Evolutionary conservation across 2,113 vertebrate genomes (phyloP).

Genomic region (Cercocebus atys): DNA sequence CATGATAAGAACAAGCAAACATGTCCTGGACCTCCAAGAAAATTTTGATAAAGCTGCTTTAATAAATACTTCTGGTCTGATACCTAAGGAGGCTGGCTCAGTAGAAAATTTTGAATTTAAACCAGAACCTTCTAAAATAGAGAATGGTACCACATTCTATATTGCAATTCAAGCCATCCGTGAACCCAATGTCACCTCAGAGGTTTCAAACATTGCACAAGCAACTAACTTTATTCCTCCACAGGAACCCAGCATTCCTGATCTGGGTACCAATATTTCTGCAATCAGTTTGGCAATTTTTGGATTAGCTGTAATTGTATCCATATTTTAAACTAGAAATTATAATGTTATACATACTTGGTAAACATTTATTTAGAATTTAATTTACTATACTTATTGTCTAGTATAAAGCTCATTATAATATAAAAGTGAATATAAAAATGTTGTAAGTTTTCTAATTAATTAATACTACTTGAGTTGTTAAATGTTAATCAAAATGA

Average conservation of each 20-base stretch:
- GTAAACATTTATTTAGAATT: constrained; percentile 33
- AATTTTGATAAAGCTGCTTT: constrained; percentile 67
- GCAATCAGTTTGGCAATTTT: not conserved
- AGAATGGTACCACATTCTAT: constrained; percentile 75
- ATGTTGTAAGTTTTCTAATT: constrained; percentile 19
- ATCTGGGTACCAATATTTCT: not conserved
- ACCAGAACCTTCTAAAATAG: constrained; percentile 42
- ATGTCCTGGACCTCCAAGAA: constrained; percentile 54
- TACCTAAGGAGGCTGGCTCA: constrained; percentile 66
- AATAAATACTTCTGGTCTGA: constrained; percentile 73
- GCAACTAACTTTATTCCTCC: constrained; percentile 54
- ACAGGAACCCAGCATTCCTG: not conserved
- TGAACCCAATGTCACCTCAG: constrained; percentile 62
- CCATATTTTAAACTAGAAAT: constrained; percentile 54
- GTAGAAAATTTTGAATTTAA: constrained; percentile 77
- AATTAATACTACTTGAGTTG: constrained; percentile 6
- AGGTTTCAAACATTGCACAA: constrained; percentile 79
- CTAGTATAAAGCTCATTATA: not conserved
- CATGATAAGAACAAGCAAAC: constrained; percentile 80
- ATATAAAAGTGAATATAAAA: not conserved
- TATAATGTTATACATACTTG: constrained; percentile 36
- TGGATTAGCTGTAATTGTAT: constrained; percentile 36
- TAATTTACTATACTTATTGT: not conserved
- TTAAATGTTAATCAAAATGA: constrained; percentile 40
- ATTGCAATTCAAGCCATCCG: constrained; percentile 72